These are phyloP conservation scores for Typhlomys cinereus DNA, from an alignment of 2,113 vertebrate genomes.

Conservation along the genomic window DNA sequence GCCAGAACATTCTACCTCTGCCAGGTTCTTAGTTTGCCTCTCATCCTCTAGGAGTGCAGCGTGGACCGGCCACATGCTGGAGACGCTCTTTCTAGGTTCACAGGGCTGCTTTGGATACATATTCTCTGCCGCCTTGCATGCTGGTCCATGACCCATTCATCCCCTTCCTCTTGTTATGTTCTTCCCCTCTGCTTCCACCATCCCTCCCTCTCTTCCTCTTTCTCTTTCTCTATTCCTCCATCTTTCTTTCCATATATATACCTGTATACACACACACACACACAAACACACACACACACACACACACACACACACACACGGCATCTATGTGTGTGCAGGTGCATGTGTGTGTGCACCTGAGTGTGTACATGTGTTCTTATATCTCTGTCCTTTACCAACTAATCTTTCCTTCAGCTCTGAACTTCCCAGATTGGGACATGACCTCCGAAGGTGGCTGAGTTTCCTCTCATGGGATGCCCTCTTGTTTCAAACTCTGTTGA, in stretches of 20 bases:
- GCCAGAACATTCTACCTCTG: not conserved
- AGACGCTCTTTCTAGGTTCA: not conserved
- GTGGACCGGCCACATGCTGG: not conserved
- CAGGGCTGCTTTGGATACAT: not conserved
- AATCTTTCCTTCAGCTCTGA: not conserved
- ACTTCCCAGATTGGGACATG: not conserved
- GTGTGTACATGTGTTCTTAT: not conserved
- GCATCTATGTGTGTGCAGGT: not conserved
- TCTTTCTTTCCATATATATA: not conserved
- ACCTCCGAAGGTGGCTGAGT: conserved; percentile 1
- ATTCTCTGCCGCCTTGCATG: not conserved
- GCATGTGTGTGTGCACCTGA: too few relatives aligned
- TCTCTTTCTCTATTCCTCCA: not conserved
- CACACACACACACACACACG: too few relatives aligned
- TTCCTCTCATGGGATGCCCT: not conserved
- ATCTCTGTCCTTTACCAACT: not conserved
- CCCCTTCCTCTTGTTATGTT: not conserved
- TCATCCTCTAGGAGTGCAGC: not conserved
- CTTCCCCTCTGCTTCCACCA: not conserved
- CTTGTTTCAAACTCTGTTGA: not conserved
- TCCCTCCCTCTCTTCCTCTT: not conserved
- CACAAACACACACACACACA: too few relatives aligned
- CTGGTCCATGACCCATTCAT: not conserved
- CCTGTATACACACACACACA: accelerated
- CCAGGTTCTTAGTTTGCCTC: not conserved